phyloP scores from a whole-genome alignment of 2,888 invertebrate species.

The Hypselothyrea guttata region DNA sequence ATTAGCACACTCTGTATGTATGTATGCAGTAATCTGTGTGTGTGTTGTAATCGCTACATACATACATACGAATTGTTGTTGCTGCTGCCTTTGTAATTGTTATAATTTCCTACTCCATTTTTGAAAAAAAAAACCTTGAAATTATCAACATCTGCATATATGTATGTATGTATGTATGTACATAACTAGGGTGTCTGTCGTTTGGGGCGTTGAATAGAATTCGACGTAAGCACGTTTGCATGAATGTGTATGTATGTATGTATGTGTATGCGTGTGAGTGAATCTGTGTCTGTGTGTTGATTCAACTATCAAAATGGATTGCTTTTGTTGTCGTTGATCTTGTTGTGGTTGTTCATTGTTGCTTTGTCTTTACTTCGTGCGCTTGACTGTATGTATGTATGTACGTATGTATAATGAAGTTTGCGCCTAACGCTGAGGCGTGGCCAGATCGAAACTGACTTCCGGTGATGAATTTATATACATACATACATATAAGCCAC shows the following conservation, averaged over 20 bases:
- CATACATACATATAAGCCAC: too few species aligned
- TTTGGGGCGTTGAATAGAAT: slow-evolving; percentile 37
- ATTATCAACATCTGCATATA: slow-evolving; percentile 54
- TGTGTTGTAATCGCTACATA: slow-evolving; percentile 40
- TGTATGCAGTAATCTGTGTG: slow-evolving; percentile 3
- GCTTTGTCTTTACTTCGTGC: slow-evolving; percentile 24
- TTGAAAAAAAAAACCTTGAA: slow-evolving; percentile 48
- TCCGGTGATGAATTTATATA: too few species aligned
- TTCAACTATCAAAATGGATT: slow-evolving; percentile 55
- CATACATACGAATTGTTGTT: slow-evolving; percentile 35
- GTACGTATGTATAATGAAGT: slow-evolving; percentile 39
- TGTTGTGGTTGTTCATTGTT: slow-evolving; percentile 5
- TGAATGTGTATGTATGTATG: slow-evolving; percentile 5
- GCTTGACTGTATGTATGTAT: too few species aligned
- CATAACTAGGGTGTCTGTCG: slow-evolving; percentile 38
- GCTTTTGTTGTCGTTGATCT: slow-evolving; percentile 13
- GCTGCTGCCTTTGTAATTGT: slow-evolving; percentile 48
- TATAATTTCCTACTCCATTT: slow-evolving; percentile 67
- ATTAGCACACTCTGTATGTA: slow-evolving; percentile 15
- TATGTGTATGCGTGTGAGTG: slow-evolving; percentile 13
- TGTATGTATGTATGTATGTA: slow-evolving; percentile 12
- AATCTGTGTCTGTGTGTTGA: slow-evolving; percentile 15
- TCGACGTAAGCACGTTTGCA: slow-evolving; percentile 20
- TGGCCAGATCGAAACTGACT: slow-evolving; percentile 35
- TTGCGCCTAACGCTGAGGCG: slow-evolving; percentile 28